Conservation (phyloP, 2,113 vertebrate genomes). For the Ptilorrhoa leucosticta region DNA sequence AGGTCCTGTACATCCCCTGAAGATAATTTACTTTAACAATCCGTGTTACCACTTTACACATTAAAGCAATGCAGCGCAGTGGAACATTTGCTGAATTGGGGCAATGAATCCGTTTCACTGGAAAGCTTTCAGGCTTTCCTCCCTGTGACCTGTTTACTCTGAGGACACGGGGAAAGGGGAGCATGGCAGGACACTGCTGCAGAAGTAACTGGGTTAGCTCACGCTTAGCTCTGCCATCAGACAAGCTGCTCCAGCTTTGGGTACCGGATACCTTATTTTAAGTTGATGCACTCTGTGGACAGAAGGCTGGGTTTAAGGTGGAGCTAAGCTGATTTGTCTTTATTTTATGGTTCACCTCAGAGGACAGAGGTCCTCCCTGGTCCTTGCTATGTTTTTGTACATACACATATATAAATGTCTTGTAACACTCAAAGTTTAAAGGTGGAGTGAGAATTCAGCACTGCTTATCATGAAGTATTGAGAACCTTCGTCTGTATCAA, state of each 20-base stretch:
- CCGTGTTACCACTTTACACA: background rate
- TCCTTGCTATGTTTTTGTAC: background rate
- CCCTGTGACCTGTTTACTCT: background rate
- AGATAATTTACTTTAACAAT: background rate
- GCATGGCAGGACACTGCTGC: background rate
- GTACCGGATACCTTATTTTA: background rate
- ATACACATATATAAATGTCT: background rate
- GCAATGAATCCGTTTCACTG: background rate
- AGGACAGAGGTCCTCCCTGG: background rate
- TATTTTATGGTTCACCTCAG: background rate
- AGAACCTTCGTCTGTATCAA: background rate
- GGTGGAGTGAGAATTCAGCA: background rate
- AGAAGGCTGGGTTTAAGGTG: background rate
- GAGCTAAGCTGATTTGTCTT: background rate
- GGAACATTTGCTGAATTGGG: background rate
- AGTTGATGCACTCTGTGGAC: background rate
- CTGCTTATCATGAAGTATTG: background rate
- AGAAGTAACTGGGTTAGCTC: constrained; percentile 7
- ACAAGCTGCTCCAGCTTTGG: background rate
- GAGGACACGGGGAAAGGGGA: background rate
- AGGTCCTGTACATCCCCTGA: background rate
- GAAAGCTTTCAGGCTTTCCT: background rate
- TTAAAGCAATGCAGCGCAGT: background rate
- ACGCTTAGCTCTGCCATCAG: background rate
- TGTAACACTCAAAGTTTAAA: background rate